Evolutionary conservation across 2,113 vertebrate species (phyloP), one percentile per base, ranked within the genome.

Genomic region (Pseudois nayaur): DNA sequence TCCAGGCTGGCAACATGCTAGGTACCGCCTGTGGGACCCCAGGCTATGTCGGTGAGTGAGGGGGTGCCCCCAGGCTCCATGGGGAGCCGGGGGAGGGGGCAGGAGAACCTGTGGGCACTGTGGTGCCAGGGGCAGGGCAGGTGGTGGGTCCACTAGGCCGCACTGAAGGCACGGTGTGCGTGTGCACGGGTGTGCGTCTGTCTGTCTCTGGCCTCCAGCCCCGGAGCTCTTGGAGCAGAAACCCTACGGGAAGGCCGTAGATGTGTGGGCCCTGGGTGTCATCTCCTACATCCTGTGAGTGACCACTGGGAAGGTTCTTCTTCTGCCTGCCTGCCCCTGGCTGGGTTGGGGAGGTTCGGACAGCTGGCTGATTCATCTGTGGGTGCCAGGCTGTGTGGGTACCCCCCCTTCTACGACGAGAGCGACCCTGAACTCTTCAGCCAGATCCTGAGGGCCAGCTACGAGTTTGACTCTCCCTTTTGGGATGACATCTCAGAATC

Each of bases 401-500:
- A 99, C 84, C 99, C 99, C 13, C 99, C 99, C 0, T 99, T 99
- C 98, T 99, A 99, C 8, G 98, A 99, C 1, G 99, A 99, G 95
- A 99, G 99, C 15, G 99, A 99, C 96, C 98, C 99, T 0, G 98
- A 99, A 48, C 99, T 99, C 94, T 99, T 99, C 98, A 98, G 98
- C 97, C 99, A 99, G 98, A 99, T 99, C 92, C 98, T 99, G 97
- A 99, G 98, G 96, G 99, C 98, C 64, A 98, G 99, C 94, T 99
- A 99, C 33, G 99, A 99, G 97, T 99, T 99, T 81, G 99, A 99
- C 89, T 99, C 99, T 1, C 99, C 99, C 2, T 99, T 99, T 79
- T 99, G 99, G 99, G 99, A 99, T 74, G 99, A 99, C 89, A 99
- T 99, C 97, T 99, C 99, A 1, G 98, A 98, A 64, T 99, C 99